Evolutionary conservation across 2,113 vertebrate species (phyloP), one percentile per base, ranked within the genome.

Genomic region (Brienomyrus longianalis): DNA sequence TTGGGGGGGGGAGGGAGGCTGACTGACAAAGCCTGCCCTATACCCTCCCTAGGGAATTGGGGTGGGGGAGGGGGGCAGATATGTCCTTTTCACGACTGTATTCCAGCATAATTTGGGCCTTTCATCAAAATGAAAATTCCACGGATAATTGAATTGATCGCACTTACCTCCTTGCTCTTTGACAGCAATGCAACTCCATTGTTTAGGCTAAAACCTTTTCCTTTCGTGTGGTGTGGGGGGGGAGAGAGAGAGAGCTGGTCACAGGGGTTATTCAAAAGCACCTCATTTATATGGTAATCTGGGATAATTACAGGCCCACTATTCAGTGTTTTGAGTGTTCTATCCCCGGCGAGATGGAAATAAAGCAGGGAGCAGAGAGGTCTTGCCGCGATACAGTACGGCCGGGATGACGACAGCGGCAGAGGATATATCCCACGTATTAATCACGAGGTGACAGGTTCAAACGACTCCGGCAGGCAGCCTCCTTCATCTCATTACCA

Each of bases 251-350:
- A 39, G 87, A 27, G 85, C 27, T 88, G 86, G 54, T 62, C 66
- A 77, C 70, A 83, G 74, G 54, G 88, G 48, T 80, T 89, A 89
- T 89, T 89, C 50, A 51, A 80, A 89, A 89, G 88, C 48, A 89
- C 88, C 88, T 89, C 66, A 89, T 89, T 89, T 89, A 89, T 89
- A 89, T 89, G 88, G 47, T 89, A 89, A 89, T 89, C 48, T 51
- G 47, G 21, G 74, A 89, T 89, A 89, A 89, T 89, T 89, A 89
- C 88, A 89, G 88, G 66, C 27, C 47, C 47, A 83, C 70, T 66
- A 83, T 89, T 89, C 66, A 89, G 59, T 89, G 88, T 89, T 89
- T 83, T 77, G 70, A 89, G 88, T 89, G 74, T 80, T 70, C 88
- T 50, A 43, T 77, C 47, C 66, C 88, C 27, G 50, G 47, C 47